Base-by-base conservation (phyloP, 2,113 vertebrate species). In the Sorex fumeus region DNA sequence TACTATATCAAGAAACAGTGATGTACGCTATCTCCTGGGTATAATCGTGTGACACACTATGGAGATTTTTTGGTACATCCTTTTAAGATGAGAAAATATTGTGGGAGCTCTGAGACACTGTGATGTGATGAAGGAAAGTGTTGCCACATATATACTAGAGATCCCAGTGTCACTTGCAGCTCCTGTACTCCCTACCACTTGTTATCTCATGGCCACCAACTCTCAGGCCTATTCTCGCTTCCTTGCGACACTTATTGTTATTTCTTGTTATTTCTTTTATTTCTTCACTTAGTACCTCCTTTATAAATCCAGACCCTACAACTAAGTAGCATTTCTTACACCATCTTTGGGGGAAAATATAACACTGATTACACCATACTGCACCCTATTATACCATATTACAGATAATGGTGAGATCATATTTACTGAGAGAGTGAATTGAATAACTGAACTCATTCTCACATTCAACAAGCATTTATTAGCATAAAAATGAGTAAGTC, bases 401-500 rank as follows among this genome's bases (percentile, higher is more conserved):
- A 70, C 4, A 87, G 25, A 60, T 69, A 74, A 66, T 77, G 64
- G 70, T 85, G 69, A 95, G 69, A 89, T 67, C 16, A 74, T 18
- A 81, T 64, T 85, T 40, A 66, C 13, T 69, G 60, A 87, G 50
- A 62, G 45, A 90, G 50, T 69, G 45, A 90, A 81, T 6, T 28
- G 93, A 95, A 91, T 85, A 93, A 93, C n/a, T 28, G 70, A 94
- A 93, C 50, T 88, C 43, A 43, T 36, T 28, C 23, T 85, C 53
- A 76, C 57, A 88, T 88, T 93, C 36, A 88, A 91, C 88, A 91
- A 94, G 76, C 32, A 85, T 94, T 94, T 94, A 93, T 95, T 94
- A 93, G 91, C 34, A 88, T 53, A 77, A 25, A 90, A 83, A 66
- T 75, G 84, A 88, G 47, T 94, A 93, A 93, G 91, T 79, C 91